These are phyloP conservation scores for Rhinogobius similis DNA, from an alignment of 2,113 vertebrate species.

Conservation along the genomic window DNA sequence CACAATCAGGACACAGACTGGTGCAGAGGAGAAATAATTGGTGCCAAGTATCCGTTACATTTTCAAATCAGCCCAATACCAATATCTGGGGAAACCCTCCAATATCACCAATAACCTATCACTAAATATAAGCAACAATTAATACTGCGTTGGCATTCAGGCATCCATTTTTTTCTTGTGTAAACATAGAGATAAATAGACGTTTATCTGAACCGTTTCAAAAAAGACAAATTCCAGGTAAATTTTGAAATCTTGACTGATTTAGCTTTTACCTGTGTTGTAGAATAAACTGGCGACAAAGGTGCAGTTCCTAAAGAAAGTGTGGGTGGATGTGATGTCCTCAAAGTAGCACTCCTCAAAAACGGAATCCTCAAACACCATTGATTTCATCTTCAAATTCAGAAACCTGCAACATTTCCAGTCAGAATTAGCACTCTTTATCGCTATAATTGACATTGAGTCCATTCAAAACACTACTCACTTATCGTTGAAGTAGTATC, in stretches of 20 bases:
- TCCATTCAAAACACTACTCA: slow-evolving; percentile 54
- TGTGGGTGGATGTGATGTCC: slow-evolving; percentile 95
- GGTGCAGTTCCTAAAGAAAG: slow-evolving; percentile 95
- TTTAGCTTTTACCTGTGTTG: slow-evolving; percentile 85
- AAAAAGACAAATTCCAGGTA: no score
- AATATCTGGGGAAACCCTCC: no score
- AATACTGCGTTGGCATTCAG: not conserved
- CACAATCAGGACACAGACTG: no score
- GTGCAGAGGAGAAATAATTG: no score
- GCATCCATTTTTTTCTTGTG: not conserved
- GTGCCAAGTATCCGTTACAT: no score
- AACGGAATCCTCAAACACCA: slow-evolving; percentile 92
- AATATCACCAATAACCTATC: not conserved
- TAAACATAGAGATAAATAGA: no score
- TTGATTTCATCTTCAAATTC: slow-evolving; percentile 93
- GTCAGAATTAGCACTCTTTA: not conserved
- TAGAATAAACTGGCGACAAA: slow-evolving; percentile 93
- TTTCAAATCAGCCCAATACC: no score
- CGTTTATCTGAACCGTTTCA: no score
- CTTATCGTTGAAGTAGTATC: slow-evolving; percentile 96
- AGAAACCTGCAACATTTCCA: slow-evolving; percentile 83
- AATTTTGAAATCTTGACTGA: no score
- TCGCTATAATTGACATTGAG: not conserved
- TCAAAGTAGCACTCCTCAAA: slow-evolving; percentile 98
- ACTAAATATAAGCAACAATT: not conserved